These are phyloP conservation scores for Andrena chrysosceles DNA, from an alignment of 2,888 invertebrate genomes.

Conservation along the genomic window DNA sequence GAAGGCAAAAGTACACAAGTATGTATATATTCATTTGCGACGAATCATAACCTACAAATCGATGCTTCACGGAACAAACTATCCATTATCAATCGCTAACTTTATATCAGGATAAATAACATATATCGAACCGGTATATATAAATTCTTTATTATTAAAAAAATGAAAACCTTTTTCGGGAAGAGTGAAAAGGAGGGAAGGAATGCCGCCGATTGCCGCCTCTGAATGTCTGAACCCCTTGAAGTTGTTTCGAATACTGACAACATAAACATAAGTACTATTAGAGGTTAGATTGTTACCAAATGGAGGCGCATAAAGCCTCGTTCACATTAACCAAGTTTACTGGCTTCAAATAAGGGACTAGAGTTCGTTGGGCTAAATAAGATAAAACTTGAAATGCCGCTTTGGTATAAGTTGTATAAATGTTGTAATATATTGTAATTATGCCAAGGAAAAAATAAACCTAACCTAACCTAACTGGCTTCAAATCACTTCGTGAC, in stretches of 20 bases:
- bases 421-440: too few species aligned
- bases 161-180: neutral
- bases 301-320: too few species aligned
- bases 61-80: neutral
- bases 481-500: too few species aligned
- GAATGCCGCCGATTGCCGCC: slow-evolving; percentile 20
- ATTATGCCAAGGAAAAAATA: too few species aligned
- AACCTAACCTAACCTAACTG: too few species aligned
- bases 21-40: neutral
- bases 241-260: neutral
- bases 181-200: neutral
- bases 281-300: too few species aligned
- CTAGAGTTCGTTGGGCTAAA: too few species aligned
- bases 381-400: too few species aligned
- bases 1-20: too few species aligned
- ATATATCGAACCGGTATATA: neutral
- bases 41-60: neutral
- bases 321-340: too few species aligned
- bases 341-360: too few species aligned
- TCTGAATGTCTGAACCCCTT: neutral
- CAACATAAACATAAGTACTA: neutral
- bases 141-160: neutral
- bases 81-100: neutral
- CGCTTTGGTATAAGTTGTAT: too few species aligned
- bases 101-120: neutral